phyloP scores from a whole-genome alignment of 2,797 vertebrate species.

The Sebastiscus tertius region DNA sequence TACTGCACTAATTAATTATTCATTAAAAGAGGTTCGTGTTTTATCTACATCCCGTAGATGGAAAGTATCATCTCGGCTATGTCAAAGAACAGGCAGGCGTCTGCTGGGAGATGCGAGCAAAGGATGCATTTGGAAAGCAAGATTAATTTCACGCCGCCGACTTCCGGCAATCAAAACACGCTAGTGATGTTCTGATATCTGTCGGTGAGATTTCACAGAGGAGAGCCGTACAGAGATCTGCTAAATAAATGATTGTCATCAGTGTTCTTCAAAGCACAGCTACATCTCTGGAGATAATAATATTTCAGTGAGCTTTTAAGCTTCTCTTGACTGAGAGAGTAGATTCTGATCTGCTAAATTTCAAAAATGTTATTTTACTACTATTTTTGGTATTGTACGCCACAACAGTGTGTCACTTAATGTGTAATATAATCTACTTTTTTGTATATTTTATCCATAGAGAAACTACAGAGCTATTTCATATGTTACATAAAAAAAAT shows the following conservation, averaged over 20 bases:
- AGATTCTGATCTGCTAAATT: constrained; percentile 33
- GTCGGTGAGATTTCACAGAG: constrained; percentile 48
- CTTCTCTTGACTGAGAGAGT: constrained; percentile 15
- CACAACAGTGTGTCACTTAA: background rate
- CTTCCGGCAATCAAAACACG: constrained; percentile 42
- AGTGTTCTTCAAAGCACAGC: constrained; percentile 54
- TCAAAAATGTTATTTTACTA: background rate
- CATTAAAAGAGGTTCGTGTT: constrained; percentile 70
- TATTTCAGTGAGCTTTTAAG: constrained; percentile 53
- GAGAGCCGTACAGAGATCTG: constrained; percentile 28
- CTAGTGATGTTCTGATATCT: constrained; percentile 50
- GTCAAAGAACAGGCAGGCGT: constrained; percentile 29
- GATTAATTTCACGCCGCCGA: constrained; percentile 32
- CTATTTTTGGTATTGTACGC: background rate
- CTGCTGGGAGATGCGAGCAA: constrained; percentile 9
- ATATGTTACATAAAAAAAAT: background rate
- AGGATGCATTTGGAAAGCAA: constrained; percentile 25
- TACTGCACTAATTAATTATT: constrained; percentile 77
- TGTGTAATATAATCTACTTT: background rate
- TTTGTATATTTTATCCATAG: constrained; percentile 1
- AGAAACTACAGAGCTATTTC: background rate
- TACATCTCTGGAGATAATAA: constrained; percentile 50
- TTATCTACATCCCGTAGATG: constrained; percentile 74
- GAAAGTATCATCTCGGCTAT: constrained; percentile 45
- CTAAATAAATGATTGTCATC: constrained; percentile 72